Evolutionary conservation across 2,797 vertebrate genomes (phyloP).

Genomic region (Cirrhinus mrigala): DNA sequence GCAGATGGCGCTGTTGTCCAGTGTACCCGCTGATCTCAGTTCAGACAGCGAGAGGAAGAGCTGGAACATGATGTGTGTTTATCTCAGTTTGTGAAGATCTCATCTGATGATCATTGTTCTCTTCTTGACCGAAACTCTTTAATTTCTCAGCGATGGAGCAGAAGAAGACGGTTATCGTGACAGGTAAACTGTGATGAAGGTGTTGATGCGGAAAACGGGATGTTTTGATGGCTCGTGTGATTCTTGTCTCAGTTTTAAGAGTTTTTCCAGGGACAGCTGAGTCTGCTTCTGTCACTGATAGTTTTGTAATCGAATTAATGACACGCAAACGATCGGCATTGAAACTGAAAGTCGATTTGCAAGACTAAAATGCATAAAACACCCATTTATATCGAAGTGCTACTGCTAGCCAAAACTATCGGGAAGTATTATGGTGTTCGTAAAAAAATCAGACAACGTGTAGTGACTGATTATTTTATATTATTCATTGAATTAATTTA

Average conservation of each 20-base stretch:
- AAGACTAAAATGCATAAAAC: not conserved
- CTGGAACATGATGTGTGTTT: slow-evolving; percentile 53
- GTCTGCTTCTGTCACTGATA: not conserved
- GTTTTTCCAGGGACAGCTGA: not conserved
- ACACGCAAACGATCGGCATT: not conserved
- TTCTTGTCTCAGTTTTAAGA: not conserved
- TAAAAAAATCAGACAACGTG: not conserved
- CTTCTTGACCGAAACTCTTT: not conserved
- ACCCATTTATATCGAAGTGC: not conserved
- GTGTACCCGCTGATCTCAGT: slow-evolving; percentile 35
- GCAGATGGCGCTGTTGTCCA: slow-evolving; percentile 66
- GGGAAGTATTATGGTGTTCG: not conserved
- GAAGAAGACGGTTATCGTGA: slow-evolving; percentile 78
- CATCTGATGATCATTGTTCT: not conserved
- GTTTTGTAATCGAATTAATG: not conserved
- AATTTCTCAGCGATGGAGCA: slow-evolving; percentile 67
- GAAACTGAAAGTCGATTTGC: not conserved
- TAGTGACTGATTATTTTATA: too few relatives aligned
- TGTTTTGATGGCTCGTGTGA: not conserved
- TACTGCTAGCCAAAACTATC: not conserved
- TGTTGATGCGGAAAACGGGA: not conserved
- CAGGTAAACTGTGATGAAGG: slow-evolving; percentile 66
- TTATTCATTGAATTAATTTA: not conserved
- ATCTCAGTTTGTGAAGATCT: not conserved
- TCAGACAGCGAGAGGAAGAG: slow-evolving; percentile 55